Evolutionary conservation across 2,797 vertebrate genomes (phyloP).

Genomic region (Molossus molossus): DNA sequence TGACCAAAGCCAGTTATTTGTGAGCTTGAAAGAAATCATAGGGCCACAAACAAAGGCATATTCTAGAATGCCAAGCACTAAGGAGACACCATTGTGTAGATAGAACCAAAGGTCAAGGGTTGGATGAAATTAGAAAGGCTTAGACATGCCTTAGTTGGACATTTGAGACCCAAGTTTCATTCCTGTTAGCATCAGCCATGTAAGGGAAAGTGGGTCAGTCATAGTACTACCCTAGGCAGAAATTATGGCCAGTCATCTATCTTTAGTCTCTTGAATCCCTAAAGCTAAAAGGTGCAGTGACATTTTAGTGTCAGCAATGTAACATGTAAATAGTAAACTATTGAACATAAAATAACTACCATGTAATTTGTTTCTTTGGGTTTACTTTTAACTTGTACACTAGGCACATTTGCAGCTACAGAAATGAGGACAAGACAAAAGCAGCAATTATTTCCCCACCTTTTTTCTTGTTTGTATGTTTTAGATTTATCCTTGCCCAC

Average conservation of each 20-base stretch:
- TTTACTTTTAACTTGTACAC: neutral
- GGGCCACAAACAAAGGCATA: neutral
- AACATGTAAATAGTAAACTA: neutral
- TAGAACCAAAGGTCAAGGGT: neutral
- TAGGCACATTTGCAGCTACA: neutral
- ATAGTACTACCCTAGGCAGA: neutral
- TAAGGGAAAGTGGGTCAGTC: neutral
- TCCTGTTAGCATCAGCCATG: neutral
- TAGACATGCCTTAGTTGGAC: neutral
- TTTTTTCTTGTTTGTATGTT: constrained; percentile 75
- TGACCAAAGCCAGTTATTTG: neutral
- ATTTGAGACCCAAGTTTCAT: neutral
- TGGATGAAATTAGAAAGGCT: constrained; percentile 32
- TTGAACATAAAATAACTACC: neutral
- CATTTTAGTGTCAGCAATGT: neutral
- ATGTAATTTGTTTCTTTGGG: neutral
- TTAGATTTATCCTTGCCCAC: constrained; percentile 96
- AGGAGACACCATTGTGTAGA: neutral
- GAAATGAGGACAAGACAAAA: neutral
- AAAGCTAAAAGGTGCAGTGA: constrained; percentile 21
- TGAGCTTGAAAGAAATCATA: constrained; percentile 20
- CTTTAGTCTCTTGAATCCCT: neutral
- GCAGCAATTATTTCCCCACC: neutral
- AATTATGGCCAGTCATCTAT: neutral
- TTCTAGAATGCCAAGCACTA: neutral